phyloP scores from a whole-genome alignment of 2,113 vertebrate species.

The Sakesphorus luctuosus region DNA sequence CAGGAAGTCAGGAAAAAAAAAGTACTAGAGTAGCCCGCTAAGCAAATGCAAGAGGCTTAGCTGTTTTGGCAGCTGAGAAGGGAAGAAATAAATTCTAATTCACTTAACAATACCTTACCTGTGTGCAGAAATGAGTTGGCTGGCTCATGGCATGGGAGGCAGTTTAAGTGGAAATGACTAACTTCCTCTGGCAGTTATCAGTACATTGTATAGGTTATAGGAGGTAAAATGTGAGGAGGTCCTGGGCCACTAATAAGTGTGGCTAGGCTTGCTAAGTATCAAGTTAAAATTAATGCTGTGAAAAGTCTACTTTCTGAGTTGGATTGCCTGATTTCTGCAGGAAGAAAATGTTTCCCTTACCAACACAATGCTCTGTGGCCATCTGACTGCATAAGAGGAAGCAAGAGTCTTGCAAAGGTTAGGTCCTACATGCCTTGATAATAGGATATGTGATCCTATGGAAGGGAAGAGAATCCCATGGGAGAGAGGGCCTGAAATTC shows the following conservation, averaged over 20 bases:
- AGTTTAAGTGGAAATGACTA: constrained; percentile 37
- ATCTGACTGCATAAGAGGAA: neutral
- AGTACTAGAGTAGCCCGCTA: neutral
- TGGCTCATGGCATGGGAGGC: neutral
- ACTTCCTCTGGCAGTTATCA: constrained; percentile 29
- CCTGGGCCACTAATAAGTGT: neutral
- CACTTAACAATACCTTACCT: constrained; percentile 49
- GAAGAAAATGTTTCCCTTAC: neutral
- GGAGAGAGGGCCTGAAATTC: neutral
- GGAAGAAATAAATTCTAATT: constrained; percentile 51
- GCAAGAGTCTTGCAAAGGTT: neutral
- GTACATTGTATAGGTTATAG: neutral
- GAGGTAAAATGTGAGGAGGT: neutral
- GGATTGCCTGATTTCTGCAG: neutral
- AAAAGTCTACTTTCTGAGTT: neutral
- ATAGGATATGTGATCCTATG: neutral
- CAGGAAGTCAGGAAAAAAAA: neutral
- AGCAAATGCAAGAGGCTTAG: neutral
- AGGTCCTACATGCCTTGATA: neutral
- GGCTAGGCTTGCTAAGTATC: neutral
- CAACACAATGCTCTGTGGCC: neutral
- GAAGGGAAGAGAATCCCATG: neutral
- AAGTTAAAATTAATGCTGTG: neutral
- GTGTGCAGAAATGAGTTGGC: neutral
- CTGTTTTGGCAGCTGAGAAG: constrained; percentile 15